These are phyloP conservation scores for Osmerus eperlanus DNA, from an alignment of 2,113 vertebrate species.

Conservation along the genomic window DNA sequence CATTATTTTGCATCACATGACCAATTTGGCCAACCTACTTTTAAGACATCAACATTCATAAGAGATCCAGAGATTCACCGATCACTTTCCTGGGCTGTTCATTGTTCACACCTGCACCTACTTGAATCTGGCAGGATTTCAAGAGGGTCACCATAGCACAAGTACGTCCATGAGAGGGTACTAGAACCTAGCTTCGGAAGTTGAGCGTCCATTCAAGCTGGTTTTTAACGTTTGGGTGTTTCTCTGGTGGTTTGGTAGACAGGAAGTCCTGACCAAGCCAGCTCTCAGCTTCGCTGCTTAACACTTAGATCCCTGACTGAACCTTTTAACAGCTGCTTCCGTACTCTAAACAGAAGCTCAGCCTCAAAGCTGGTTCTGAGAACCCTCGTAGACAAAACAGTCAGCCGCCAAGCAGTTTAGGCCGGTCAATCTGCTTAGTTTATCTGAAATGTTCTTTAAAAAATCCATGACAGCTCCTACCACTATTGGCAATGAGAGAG, in stretches of 20 bases:
- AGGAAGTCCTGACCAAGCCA: slow-evolving; percentile 23
- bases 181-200: background rate
- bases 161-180: background rate
- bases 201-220: background rate
- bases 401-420: background rate
- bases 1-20: slow-evolving; percentile 55
- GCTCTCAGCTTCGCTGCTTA: slow-evolving; percentile 15
- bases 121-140: background rate
- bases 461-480: no score
- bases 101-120: background rate
- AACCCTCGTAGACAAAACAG: slow-evolving; percentile 7
- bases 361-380: slow-evolving; percentile 5
- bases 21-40: slow-evolving; percentile 63
- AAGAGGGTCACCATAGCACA: background rate
- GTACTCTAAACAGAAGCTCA: background rate
- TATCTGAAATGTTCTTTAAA: no score
- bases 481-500: no score
- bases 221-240: background rate
- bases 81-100: slow-evolving; percentile 12
- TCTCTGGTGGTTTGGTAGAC: slow-evolving; percentile 32
- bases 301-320: no score
- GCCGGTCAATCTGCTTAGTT: background rate
- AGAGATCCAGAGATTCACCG: slow-evolving; percentile 36
- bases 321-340: no score
- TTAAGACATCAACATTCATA: slow-evolving; percentile 63